Evolutionary conservation across 2,113 vertebrate species (phyloP), one percentile per base, ranked within the genome.

Genomic region (Syngnathoides biaculeatus): DNA sequence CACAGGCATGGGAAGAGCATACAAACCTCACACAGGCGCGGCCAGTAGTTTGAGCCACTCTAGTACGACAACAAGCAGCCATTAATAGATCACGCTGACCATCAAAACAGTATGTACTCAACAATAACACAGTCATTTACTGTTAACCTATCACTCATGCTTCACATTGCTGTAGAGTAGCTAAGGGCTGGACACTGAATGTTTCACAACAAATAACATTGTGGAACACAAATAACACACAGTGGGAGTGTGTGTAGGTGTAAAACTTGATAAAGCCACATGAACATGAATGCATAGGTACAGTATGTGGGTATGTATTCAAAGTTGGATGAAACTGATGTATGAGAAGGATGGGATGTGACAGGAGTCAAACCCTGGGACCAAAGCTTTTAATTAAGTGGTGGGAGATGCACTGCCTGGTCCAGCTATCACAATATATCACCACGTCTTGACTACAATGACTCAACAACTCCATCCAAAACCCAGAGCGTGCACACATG

Each of bases 311-410:
- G 43, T 65, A 69, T 27, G 14, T 62, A 67, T 74, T 67, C 40
- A 64, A 47, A 43, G 30, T 30, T 63, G 26, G 38, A 61, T 71
- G 52, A 50, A 67, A 72, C 4, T 79, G 78, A 84, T 74, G 63
- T 72, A 77, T 73, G 65, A 59, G 61, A 69, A 76, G 50, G 56
- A 74, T 79, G 64, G 65, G 65, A 65, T 68, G 60, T 59, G 76
- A 81, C 67, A 42, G 38, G 47, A 72, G 65, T 27, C 42, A 48
- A 35, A 71, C 63, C 74, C 69, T 64, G 65, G 60, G 56, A 64
- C 59, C 62, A 40, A n/a, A 76, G 52, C 53, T 69, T 86, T 81
- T 79, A 84, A 87, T 86, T 73, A 87, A 84, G 40, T 69, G 48
- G 57, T 35, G 48, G 64, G 56, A 84, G 65, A 74, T 48, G 59